Evolutionary conservation across 2,888 invertebrate species (phyloP), one percentile per base, ranked within the genome.

Genomic region (Ochlodes sylvanus): DNA sequence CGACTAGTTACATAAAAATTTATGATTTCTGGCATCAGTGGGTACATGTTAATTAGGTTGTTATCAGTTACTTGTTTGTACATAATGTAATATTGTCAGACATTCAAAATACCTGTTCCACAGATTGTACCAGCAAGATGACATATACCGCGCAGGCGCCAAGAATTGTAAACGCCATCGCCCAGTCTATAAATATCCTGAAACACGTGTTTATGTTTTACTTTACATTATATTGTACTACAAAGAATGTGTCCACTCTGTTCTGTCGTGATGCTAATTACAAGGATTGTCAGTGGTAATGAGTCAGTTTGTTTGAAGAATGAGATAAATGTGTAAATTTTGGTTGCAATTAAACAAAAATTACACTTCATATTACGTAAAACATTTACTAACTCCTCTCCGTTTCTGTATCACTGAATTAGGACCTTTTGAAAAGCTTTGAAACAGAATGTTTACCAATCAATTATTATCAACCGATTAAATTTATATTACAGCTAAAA

Each of bases 111-210:
- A 96, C 96, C 94, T 96, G 95, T 78, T 94, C 86, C n/a, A 96
- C 92, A 27, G 96, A 95, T 69, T 94, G 94, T 50, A 96, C 95
- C 69, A 97, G 94, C 77, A 97, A 95, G 61, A 97, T 96, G 71
- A 97, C 94, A 87, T 97, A 97, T 0, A 97, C 97, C 70, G 96
- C 95, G 67, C 95, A 94, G 61, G 96, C 96, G 77, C 96, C 95
- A 84, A 95, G 95, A 87, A 96, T 96, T 58, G 96, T 96, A 68
- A 95, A 93, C 84, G 96, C 95, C 79, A 97, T 91, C 19, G 96
- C 95, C 77, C 94, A 90, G 80, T 97, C 96, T 74, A 96, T 96
- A 83, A 96, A 95, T 86, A 95, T 95, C 90, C 96, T 96, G 88
- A 84, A 93, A 90, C 73, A 81, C 50, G 44, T 50, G 55, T 54